Conservation (phyloP, 2,113 vertebrate species). For the Solea senegalensis region DNA sequence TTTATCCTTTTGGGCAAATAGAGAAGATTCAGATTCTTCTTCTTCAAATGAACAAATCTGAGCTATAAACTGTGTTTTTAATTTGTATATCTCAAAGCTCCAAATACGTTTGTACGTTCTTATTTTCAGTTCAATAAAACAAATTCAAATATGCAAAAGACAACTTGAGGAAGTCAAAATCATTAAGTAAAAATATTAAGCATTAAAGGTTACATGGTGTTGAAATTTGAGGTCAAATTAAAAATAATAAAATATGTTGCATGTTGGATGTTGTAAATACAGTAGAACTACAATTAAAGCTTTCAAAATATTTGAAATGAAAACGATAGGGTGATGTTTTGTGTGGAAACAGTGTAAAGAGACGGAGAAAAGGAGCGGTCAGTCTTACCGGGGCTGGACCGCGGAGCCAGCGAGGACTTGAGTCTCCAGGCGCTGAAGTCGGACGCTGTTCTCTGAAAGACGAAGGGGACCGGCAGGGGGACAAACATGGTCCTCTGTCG, state of each 20-base stretch:
- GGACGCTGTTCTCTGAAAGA: conserved; percentile 88
- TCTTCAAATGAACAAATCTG: not conserved
- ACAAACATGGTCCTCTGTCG: conserved; percentile 83
- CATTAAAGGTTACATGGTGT: too few species aligned
- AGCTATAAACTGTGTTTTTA: too few species aligned
- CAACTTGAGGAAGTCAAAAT: not conserved
- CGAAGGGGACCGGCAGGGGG: conserved; percentile 84
- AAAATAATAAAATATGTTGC: not conserved
- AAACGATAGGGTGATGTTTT: not conserved
- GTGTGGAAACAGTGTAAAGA: not conserved
- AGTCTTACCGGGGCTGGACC: conserved; percentile 85
- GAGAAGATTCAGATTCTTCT: not conserved
- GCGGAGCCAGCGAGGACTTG: conserved; percentile 85
- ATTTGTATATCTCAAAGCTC: too few species aligned
- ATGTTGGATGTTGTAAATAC: not conserved
- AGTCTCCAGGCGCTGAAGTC: conserved; percentile 87
- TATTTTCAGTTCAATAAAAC: not conserved
- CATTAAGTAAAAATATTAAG: not conserved
- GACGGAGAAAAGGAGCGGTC: not conserved
- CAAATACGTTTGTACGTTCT: not conserved
- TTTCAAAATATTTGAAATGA: too few species aligned
- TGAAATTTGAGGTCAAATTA: not conserved
- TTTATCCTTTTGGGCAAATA: not conserved
- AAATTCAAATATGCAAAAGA: not conserved
- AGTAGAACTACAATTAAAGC: too few species aligned